phyloP scores from a whole-genome alignment of 92 coral and sea anemone species.

The Epizoanthus ramosus region DNA sequence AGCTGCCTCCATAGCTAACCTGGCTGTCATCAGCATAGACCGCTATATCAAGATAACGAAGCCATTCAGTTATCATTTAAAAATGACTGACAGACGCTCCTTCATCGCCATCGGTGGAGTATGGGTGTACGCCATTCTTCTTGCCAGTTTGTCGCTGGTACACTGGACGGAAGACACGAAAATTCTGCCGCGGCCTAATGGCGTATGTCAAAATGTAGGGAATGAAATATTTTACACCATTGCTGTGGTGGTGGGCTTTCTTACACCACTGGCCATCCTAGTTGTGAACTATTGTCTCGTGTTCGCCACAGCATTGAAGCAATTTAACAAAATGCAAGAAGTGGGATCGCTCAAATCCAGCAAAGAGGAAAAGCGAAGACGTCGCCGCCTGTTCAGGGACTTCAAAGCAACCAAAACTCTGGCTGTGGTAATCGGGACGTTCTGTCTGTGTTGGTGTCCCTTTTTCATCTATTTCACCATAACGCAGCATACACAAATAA shows the following conservation, averaged over 20 bases:
- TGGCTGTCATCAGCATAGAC: conserved; percentile 92
- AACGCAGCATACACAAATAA: conserved; percentile 47
- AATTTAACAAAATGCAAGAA: conserved; percentile 84
- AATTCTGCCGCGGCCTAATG: neutral
- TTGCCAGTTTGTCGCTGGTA: conserved; percentile 76
- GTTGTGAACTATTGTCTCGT: conserved; percentile 78
- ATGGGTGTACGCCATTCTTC: conserved; percentile 75
- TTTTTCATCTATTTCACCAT: conserved; percentile 85
- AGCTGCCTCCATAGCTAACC: conserved; percentile 91
- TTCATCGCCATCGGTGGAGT: conserved; percentile 72
- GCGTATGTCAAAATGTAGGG: conserved; percentile 52
- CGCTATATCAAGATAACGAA: conserved; percentile 92
- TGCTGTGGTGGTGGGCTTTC: conserved; percentile 88
- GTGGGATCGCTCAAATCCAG: conserved; percentile 38
- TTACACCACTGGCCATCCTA: conserved; percentile 75
- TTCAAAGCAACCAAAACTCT: conserved; percentile 95
- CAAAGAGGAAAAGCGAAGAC: conserved; percentile 64
- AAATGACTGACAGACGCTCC: conserved; percentile 79
- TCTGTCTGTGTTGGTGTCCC: conserved; percentile 95
- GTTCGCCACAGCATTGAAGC: conserved; percentile 81
- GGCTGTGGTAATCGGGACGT: conserved; percentile 88
- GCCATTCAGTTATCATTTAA: conserved; percentile 83
- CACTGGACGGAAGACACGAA: conserved; percentile 54
- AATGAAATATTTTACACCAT: conserved; percentile 87
- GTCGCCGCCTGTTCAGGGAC: conserved; percentile 69